Conservation (phyloP, 2,797 vertebrate genomes). For the Petrocephalus sullivani region DNA sequence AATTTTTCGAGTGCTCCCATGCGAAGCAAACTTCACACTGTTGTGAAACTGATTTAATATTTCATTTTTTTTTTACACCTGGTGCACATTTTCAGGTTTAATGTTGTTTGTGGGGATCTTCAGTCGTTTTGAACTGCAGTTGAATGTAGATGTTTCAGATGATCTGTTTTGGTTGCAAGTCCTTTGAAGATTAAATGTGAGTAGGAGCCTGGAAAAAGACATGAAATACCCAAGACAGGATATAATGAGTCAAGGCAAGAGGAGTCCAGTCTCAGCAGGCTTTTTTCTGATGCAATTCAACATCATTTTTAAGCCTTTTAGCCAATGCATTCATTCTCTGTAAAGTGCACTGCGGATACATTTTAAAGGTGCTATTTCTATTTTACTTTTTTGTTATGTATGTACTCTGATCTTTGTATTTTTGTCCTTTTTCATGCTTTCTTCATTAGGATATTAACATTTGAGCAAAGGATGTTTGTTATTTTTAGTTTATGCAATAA, state of each 20-base stretch:
- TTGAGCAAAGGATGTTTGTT: not conserved
- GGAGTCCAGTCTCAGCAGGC: not conserved
- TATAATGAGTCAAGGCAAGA: constrained; percentile 7
- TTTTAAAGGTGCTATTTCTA: not conserved
- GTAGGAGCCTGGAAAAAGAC: constrained; percentile 2
- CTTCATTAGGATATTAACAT: not conserved
- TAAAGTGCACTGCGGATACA: not conserved
- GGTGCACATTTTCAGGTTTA: not conserved
- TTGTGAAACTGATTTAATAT: not conserved
- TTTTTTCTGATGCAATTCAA: not conserved
- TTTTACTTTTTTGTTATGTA: not conserved
- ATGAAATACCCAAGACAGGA: not conserved
- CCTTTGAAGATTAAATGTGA: constrained; percentile 14
- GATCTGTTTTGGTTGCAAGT: not conserved
- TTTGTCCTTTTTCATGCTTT: not conserved
- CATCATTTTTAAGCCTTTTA: not conserved
- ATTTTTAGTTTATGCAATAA: not conserved
- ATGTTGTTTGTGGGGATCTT: not conserved
- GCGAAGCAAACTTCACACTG: not conserved
- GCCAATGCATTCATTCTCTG: not conserved
- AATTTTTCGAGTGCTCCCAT: not conserved
- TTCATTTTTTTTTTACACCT: not conserved
- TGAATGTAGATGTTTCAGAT: not conserved
- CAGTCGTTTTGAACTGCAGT: not conserved
- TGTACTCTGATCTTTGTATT: not conserved